A percentile compares a stretch with the other conserved stretches of the same genome.
Evolutionary conservation across 2,797 vertebrate genomes (phyloP).

Genomic region (Urosaurus nigricauda): DNA sequence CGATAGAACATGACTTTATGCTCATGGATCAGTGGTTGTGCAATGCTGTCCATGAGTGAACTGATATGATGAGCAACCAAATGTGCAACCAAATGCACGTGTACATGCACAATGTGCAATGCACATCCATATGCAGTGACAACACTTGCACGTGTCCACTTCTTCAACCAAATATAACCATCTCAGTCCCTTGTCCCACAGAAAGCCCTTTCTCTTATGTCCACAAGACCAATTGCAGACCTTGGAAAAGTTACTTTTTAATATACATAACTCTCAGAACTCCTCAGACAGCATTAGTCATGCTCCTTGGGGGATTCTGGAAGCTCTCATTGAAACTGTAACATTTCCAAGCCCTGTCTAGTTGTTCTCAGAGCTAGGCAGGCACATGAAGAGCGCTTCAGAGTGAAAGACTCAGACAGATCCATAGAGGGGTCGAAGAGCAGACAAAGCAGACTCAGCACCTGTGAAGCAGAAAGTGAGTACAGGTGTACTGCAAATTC

Average conservation of each 20-base stretch:
- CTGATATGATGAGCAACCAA: too few relatives aligned
- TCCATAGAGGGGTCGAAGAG: slow-evolving; percentile 27
- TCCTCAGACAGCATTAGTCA: background rate
- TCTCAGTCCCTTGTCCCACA: too few relatives aligned
- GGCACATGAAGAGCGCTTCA: slow-evolving; percentile 30
- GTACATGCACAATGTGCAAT: too few relatives aligned
- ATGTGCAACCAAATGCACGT: too few relatives aligned
- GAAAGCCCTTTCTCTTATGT: too few relatives aligned
- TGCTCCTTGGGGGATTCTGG: background rate
- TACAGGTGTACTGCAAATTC: slow-evolving; percentile 51
- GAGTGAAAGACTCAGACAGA: background rate
- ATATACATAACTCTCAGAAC: background rate
- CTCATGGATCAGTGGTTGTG: too few relatives aligned
- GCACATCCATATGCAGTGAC: too few relatives aligned
- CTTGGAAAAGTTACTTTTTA: background rate
- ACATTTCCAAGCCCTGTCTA: background rate
- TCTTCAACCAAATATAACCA: too few relatives aligned
- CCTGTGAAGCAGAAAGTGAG: slow-evolving; percentile 54
- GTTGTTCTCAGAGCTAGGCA: background rate
- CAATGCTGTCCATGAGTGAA: too few relatives aligned
- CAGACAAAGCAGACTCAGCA: slow-evolving; percentile 30
- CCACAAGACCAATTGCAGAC: background rate
- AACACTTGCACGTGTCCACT: too few relatives aligned
- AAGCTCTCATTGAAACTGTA: background rate
- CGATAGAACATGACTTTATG: too few relatives aligned